phyloP scores from a whole-genome alignment of 2,113 vertebrate genomes.

The Ceuthmochares aereus region DNA sequence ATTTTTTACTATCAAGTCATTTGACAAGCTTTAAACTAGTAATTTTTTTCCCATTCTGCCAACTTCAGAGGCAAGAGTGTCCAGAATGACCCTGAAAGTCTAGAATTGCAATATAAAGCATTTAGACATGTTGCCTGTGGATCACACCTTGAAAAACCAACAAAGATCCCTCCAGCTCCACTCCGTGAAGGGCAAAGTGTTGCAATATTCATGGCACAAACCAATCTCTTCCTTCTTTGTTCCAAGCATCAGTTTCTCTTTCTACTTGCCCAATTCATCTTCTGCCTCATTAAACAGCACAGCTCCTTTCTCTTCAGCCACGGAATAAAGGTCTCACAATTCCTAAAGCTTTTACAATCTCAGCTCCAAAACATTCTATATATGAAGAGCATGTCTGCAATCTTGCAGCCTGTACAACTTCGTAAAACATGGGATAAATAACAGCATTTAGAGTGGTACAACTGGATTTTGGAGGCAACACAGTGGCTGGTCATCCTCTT shows the following conservation, averaged over 20 bases:
- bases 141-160: not conserved
- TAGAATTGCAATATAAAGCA: not conserved
- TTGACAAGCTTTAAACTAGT: not conserved
- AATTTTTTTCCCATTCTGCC: not conserved
- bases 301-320: not conserved
- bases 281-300: not conserved
- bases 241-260: not conserved
- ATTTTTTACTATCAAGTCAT: not conserved
- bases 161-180: not conserved
- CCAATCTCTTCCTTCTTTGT: not conserved
- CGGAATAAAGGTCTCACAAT: not conserved
- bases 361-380: not conserved
- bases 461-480: not conserved
- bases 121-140: not conserved
- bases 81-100: not conserved
- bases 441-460: not conserved
- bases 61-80: not conserved
- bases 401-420: not conserved
- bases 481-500: not conserved
- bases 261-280: not conserved
- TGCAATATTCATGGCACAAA: not conserved
- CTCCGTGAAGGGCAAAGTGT: not conserved
- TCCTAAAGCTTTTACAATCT: not conserved
- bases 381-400: not conserved
- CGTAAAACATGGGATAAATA: fast-evolving